Conservation (phyloP, 2,888 invertebrate species). For the Cacoxenus indagator region DNA sequence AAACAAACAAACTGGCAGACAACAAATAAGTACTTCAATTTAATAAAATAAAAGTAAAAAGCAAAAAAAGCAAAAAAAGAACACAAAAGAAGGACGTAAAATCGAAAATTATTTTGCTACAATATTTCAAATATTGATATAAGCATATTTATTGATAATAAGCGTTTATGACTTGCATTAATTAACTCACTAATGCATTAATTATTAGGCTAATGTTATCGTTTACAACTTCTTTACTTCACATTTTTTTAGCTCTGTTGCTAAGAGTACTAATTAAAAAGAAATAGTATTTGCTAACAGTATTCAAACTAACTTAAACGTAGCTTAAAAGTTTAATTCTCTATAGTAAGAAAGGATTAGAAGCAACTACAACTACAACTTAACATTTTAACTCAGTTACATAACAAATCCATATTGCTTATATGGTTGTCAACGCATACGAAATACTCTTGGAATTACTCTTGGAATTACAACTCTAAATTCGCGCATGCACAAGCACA, state of each 20-base stretch:
- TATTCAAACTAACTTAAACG: not conserved
- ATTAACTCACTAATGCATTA: conserved; percentile 9
- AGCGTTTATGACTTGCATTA: conserved; percentile 16
- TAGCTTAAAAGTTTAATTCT: not conserved
- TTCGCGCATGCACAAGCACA: not conserved
- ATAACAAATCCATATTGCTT: not conserved
- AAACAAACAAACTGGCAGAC: not conserved
- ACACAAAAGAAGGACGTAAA: not conserved
- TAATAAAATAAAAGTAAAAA: conserved; percentile 11
- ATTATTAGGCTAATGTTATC: conserved; percentile 16
- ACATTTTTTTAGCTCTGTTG: not conserved
- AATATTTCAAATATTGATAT: conserved; percentile 55
- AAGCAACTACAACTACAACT: not conserved
- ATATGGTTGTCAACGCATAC: no score
- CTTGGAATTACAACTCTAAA: not conserved
- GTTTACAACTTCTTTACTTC: not conserved
- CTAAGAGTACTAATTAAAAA: not conserved
- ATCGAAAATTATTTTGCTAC: conserved; percentile 39
- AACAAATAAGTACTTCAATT: not conserved
- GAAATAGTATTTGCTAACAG: not conserved
- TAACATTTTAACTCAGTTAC: not conserved
- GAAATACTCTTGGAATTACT: no score
- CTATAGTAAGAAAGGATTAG: not conserved
- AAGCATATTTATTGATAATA: conserved; percentile 11
- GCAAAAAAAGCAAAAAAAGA: not conserved